Conservation (phyloP, 2,888 invertebrate species). For the Tortrix viridana region DNA sequence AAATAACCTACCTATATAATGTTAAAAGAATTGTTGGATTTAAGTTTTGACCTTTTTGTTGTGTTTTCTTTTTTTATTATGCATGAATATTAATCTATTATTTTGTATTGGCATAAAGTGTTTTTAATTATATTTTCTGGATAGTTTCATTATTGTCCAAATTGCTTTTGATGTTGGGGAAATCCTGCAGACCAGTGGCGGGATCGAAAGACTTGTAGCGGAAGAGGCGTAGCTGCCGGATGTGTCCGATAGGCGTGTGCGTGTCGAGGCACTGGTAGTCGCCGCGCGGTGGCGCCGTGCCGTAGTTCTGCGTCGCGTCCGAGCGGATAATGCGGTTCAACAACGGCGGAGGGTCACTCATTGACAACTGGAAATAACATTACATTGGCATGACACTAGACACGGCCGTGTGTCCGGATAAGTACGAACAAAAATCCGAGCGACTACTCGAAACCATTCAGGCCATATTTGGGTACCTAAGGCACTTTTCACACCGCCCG, state of each 20-base stretch:
- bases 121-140: slow-evolving; percentile 48
- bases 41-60: slow-evolving; percentile 37
- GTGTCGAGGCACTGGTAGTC: slow-evolving; percentile 76
- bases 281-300: slow-evolving; percentile 74
- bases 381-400: too few species aligned
- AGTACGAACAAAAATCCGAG: too few species aligned
- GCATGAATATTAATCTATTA: slow-evolving; percentile 41
- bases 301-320: slow-evolving; percentile 73
- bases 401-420: too few species aligned
- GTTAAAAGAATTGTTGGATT: slow-evolving; percentile 28
- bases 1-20: slow-evolving; percentile 7
- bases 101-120: slow-evolving; percentile 46
- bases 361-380: slow-evolving; percentile 62
- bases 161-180: slow-evolving; percentile 53
- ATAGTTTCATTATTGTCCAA: slow-evolving; percentile 46
- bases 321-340: slow-evolving; percentile 76
- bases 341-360: slow-evolving; percentile 68
- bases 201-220: slow-evolving; percentile 74
- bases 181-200: slow-evolving; percentile 66
- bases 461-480: too few species aligned
- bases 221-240: slow-evolving; percentile 66
- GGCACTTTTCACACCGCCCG: too few species aligned
- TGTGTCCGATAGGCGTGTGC: slow-evolving; percentile 76
- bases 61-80: slow-evolving; percentile 43
- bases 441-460: too few species aligned